Evolutionary conservation across 2,797 vertebrate species (phyloP).

Genomic region (Pelobates cultripes): DNA sequence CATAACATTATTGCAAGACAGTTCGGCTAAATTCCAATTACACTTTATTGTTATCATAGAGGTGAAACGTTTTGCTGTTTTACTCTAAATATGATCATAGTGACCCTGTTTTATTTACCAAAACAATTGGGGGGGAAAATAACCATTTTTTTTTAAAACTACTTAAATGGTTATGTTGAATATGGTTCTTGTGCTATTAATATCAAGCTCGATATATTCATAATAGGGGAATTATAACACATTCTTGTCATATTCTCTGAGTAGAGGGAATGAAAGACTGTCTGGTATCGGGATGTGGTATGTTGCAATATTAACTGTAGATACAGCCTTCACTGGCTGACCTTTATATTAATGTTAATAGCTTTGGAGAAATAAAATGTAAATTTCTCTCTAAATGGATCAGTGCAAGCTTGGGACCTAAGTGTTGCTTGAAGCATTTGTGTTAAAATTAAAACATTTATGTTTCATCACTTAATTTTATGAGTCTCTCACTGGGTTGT

Average conservation of each 20-base stretch:
- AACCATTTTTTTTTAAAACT: not conserved
- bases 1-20: too few relatives aligned
- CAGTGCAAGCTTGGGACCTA: conserved; percentile 62
- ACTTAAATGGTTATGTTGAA: too few relatives aligned
- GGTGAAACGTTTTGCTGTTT: too few relatives aligned
- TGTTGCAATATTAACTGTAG: conserved; percentile 64
- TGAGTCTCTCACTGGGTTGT: conserved; percentile 63
- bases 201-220: conserved; percentile 36
- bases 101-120: not conserved
- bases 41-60: too few relatives aligned
- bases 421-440: conserved; percentile 63
- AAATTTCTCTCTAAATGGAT: conserved; percentile 73
- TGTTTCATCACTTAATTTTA: conserved; percentile 71
- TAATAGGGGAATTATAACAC: conserved; percentile 51
- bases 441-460: conserved; percentile 70
- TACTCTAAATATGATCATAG: not conserved
- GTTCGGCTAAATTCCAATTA: too few relatives aligned
- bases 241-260: conserved; percentile 61
- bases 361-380: conserved; percentile 72
- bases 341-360: conserved; percentile 71
- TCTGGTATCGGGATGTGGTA: conserved; percentile 62
- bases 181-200: too few relatives aligned
- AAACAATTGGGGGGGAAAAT: too few relatives aligned
- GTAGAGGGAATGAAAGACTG: conserved; percentile 61
- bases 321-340: conserved; percentile 64